Base-by-base conservation (phyloP, 2,888 invertebrate species). In the Drosophila algonquin region DNA sequence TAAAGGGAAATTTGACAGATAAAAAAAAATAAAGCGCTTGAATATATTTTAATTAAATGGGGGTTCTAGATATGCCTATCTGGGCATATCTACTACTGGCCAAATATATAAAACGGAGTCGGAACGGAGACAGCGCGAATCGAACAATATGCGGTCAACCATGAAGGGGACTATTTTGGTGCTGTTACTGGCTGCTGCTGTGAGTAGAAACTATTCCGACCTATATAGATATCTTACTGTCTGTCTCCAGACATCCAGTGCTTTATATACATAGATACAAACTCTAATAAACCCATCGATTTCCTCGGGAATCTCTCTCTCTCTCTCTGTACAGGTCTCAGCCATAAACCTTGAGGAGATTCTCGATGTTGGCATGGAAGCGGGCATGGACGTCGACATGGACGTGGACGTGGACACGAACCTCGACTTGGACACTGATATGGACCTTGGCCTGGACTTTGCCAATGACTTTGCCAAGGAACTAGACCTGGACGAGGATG, bases 21-120 rank as follows among this genome's bases (percentile, higher is more conserved):
- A 67, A 67, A 65, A 56, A 56, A n/a, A 40, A 14, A 18, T 58
- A 21, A 21, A 21, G 21, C 24, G 24, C 70, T 70, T 73, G 51
- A 63, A 63, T 73, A 63, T 73, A 70, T 73, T 70, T 70, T 70
- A 70, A 70, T 70, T 73, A 70, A 21, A 40, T 40, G 44, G 47
- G 44, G 44, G n/a, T 14, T 18, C 10, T n/a, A n/a, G 67, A 67
- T 67, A 70, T 35, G 67, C 27, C 67, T 51, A 70, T 67, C 71
- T 70, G 45, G 5, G 16, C 21, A 21, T 21, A 21, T 21, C 21
- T 21, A 21, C 0, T 40, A 6, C 44, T 21, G 21, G 3, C 3
- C 32, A 14, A 45, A 65, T 65, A 73, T 46, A 70, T 63, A 46
- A 27, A 21, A 21, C 21, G 21, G 21, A 21, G 21, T 21, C 24